phyloP scores from a whole-genome alignment of 1,140 invertebrate species.

The Hyposmocoma kahamanoa region DNA sequence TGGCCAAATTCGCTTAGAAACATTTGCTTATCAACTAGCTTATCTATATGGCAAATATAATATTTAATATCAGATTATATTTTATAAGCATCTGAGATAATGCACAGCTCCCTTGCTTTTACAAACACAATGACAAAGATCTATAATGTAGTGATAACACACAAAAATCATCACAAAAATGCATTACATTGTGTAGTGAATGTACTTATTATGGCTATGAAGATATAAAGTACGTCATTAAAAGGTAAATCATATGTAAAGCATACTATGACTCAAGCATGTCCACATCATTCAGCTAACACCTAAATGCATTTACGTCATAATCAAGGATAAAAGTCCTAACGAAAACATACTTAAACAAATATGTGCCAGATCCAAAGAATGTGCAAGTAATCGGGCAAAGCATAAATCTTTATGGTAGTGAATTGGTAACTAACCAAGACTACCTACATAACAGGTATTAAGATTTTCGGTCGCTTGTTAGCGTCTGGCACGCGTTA shows the following conservation, averaged over 20 bases:
- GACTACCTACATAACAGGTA: background rate
- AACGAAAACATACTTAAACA: background rate
- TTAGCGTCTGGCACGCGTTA: conserved; percentile 51
- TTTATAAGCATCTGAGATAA: too few relatives aligned
- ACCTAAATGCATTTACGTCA: conserved; percentile 1
- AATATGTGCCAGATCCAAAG: background rate
- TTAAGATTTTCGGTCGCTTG: conserved; percentile 25
- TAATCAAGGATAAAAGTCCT: background rate
- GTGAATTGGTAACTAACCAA: background rate
- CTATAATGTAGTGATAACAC: too few relatives aligned
- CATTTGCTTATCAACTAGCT: too few relatives aligned
- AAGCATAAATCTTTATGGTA: background rate
- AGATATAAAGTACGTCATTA: too few relatives aligned
- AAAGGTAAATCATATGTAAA: background rate
- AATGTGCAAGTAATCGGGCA: background rate
- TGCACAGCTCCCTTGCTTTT: too few relatives aligned
- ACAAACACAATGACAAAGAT: too few relatives aligned
- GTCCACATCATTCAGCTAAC: conserved; percentile 1
- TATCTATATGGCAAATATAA: too few relatives aligned
- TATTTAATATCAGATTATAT: too few relatives aligned
- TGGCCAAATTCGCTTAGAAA: too few relatives aligned
- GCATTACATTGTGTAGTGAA: too few relatives aligned
- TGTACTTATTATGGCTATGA: too few relatives aligned
- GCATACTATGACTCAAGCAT: background rate
- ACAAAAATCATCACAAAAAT: too few relatives aligned